A percentile compares a stretch with the other conserved stretches of the same genome.
Conservation (phyloP, 2,797 vertebrate genomes). For the Pseudopleuronectes americanus region DNA sequence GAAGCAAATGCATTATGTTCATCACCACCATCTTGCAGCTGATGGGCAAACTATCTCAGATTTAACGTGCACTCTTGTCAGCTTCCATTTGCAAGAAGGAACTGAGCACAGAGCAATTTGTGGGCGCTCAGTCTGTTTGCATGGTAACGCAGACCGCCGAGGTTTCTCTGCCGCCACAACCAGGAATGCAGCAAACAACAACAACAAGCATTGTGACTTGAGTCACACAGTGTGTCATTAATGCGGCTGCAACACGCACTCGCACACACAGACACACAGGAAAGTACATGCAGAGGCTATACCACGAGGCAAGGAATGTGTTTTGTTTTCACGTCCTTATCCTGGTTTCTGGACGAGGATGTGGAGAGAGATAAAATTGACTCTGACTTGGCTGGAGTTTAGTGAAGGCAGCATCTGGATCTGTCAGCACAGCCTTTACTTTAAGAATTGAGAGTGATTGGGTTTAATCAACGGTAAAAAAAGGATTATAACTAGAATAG, state of each 20-base stretch:
- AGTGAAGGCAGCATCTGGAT: constrained; percentile 27
- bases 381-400: constrained; percentile 31
- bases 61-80: constrained; percentile 22
- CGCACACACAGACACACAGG: constrained; percentile 2
- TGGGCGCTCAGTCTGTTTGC: constrained; percentile 44
- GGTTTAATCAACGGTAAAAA: too few relatives aligned
- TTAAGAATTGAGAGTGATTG: neutral
- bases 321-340: constrained; percentile 44
- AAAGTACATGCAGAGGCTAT: constrained; percentile 29
- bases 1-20: neutral
- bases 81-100: constrained; percentile 37
- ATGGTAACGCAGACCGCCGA: constrained; percentile 45
- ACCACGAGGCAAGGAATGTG: constrained; percentile 64
- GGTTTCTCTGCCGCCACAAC: constrained; percentile 55
- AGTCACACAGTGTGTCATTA: constrained; percentile 53
- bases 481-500: too few relatives aligned
- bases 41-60: constrained; percentile 2
- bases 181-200: constrained; percentile 69
- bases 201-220: constrained; percentile 56
- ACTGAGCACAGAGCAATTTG: constrained; percentile 24
- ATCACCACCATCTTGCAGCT: constrained; percentile 5
- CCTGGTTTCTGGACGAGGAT: constrained; percentile 35
- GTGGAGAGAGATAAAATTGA: constrained; percentile 33
- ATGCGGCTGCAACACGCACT: constrained; percentile 26
- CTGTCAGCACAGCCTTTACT: constrained; percentile 14